Percentiles rank a stretch among this genome's conserved stretches.
phyloP scores from a whole-genome alignment of 2,888 invertebrate species.

The Melinaea menophilus region DNA sequence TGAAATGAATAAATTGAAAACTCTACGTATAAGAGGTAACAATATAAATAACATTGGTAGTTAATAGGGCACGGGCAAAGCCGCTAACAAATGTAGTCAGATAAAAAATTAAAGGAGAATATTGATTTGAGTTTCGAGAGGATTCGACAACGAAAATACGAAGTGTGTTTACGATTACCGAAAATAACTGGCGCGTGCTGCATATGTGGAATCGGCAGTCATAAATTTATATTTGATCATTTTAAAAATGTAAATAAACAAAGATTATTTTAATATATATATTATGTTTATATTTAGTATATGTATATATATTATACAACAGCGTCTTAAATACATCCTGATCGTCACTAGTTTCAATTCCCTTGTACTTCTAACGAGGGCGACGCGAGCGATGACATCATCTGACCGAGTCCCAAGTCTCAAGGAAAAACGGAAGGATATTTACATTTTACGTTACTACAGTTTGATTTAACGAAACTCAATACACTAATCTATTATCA shows the following conservation, averaged over 20 bases:
- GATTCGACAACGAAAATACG: background rate
- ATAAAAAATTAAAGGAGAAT: too few species aligned
- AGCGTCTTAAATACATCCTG: background rate
- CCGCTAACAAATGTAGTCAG: too few species aligned
- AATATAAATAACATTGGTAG: too few species aligned
- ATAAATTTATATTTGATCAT: background rate
- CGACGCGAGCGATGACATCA: constrained; percentile 36
- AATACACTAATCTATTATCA: constrained; percentile 6
- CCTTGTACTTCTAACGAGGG: constrained; percentile 22
- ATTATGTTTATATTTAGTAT: background rate
- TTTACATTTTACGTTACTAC: constrained; percentile 7
- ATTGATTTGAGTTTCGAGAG: too few species aligned
- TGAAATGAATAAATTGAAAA: too few species aligned
- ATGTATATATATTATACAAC: background rate
- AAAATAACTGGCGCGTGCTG: constrained; percentile 18
- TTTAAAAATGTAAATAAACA: background rate
- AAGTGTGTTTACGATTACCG: constrained; percentile 12
- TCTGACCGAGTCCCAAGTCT: constrained; percentile 23
- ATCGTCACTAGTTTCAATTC: constrained; percentile 2
- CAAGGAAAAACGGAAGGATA: constrained; percentile 31
- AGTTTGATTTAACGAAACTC: background rate
- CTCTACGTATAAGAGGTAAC: too few species aligned
- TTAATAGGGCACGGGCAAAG: too few species aligned
- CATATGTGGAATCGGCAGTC: background rate
- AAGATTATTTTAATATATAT: background rate